A percentile compares a stretch with the other conserved stretches of the same genome.
Evolutionary conservation across 2,888 invertebrate genomes (phyloP).

Genomic region (Pteria penguin): DNA sequence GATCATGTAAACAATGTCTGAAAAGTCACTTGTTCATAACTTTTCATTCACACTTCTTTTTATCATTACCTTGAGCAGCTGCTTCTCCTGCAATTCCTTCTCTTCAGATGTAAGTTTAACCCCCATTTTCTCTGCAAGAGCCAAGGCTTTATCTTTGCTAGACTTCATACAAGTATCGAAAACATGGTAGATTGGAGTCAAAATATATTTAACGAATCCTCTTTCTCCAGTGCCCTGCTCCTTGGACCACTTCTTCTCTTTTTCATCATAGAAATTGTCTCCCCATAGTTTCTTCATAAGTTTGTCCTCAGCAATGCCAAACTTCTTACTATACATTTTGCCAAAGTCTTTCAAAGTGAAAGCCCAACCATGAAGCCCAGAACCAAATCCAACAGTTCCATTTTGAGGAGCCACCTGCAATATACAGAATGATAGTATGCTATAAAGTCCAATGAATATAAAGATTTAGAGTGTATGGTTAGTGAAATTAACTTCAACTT

Average conservation of each 20-base stretch:
- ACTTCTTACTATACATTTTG: slow-evolving; percentile 99
- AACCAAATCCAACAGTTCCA: slow-evolving; percentile 99
- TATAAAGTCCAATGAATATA: no score
- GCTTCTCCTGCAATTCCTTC: slow-evolving; percentile 97
- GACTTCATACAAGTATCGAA: slow-evolving; percentile 67
- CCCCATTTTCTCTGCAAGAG: slow-evolving; percentile 92
- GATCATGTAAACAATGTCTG: no score
- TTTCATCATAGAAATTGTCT: slow-evolving; percentile 98
- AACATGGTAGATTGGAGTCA: slow-evolving; percentile 99
- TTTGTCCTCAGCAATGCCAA: slow-evolving; percentile 92
- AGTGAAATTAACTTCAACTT: no score
- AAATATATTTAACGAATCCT: slow-evolving; percentile 99
- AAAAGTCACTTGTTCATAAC: no score
- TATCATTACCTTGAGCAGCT: slow-evolving; percentile 90
- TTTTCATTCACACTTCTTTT: no score
- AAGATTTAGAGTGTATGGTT: no score
- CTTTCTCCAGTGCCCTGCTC: slow-evolving; percentile 81
- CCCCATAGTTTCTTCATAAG: slow-evolving; percentile 98
- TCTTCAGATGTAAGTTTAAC: slow-evolving; percentile 96
- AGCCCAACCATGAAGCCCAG: slow-evolving; percentile 99
- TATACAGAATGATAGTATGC: background rate
- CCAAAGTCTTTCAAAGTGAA: slow-evolving; percentile 99
- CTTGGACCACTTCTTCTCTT: slow-evolving; percentile 97
- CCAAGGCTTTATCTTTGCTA: slow-evolving; percentile 86
- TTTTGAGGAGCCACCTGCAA: slow-evolving; percentile 93